Conservation (phyloP, 2,888 invertebrate species). For the Macaria notata region DNA sequence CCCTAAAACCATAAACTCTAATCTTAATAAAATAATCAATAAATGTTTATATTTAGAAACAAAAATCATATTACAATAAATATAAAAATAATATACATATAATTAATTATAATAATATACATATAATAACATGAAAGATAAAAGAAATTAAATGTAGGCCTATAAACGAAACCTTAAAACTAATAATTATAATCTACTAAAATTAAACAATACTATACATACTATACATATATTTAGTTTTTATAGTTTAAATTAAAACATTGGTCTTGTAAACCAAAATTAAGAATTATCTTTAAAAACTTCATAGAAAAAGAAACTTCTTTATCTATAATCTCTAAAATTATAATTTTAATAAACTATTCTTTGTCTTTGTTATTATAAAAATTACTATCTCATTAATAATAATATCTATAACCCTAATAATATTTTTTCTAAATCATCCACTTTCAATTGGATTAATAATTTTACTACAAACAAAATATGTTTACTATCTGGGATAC, state of each 20-base stretch:
- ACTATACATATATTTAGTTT: too few species aligned
- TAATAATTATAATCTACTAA: too few species aligned
- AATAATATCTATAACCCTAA: slow-evolving; percentile 54
- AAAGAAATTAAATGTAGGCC: too few species aligned
- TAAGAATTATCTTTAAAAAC: slow-evolving; percentile 81
- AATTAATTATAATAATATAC: slow-evolving; percentile 71
- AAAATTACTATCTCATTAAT: slow-evolving; percentile 62
- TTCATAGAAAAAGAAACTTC: slow-evolving; percentile 81
- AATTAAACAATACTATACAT: too few species aligned
- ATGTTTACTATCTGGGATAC: slow-evolving; percentile 68
- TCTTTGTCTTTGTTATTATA: slow-evolving; percentile 75
- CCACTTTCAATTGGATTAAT: too few species aligned
- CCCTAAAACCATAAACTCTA: slow-evolving; percentile 83
- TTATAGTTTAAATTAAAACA: slow-evolving; percentile 86
- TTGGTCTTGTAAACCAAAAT: slow-evolving; percentile 87
- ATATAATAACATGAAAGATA: too few species aligned
- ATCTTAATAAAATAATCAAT: slow-evolving; percentile 81
- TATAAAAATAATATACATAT: slow-evolving; percentile 69
- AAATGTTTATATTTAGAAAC: slow-evolving; percentile 82
- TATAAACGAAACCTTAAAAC: too few species aligned
- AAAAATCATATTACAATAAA: slow-evolving; percentile 78
- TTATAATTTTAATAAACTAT: slow-evolving; percentile 86
- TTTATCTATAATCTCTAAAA: slow-evolving; percentile 86
- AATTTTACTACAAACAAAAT: slow-evolving; percentile 78
- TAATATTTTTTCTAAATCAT: slow-evolving; percentile 67